Evolutionary conservation across 1,140 invertebrate genomes (phyloP).

Genomic region (Xylocopa sonorina): DNA sequence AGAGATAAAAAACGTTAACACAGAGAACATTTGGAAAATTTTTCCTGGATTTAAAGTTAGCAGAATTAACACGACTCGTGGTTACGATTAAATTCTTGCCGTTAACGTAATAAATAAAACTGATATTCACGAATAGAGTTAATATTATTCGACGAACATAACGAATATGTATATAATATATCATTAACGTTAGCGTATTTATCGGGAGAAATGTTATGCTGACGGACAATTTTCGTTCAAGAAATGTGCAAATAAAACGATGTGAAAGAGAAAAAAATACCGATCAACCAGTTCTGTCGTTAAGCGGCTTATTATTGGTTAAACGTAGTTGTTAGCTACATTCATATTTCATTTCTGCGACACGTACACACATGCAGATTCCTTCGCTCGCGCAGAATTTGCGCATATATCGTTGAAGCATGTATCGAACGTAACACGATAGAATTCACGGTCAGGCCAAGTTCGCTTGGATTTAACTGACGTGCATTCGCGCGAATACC

Average conservation of each 20-base stretch:
- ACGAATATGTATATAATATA: too few relatives aligned
- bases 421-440: neutral
- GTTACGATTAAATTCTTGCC: too few relatives aligned
- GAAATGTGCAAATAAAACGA: neutral
- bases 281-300: neutral
- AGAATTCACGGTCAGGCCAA: slow-evolving; percentile 28
- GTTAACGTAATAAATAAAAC: too few relatives aligned
- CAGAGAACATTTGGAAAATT: too few relatives aligned
- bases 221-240: too few relatives aligned
- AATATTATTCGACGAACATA: too few relatives aligned
- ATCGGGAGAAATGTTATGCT: too few relatives aligned
- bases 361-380: neutral
- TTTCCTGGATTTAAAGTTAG: too few relatives aligned
- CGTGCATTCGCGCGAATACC: neutral
- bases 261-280: neutral
- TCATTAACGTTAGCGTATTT: too few relatives aligned
- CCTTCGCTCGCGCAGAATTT: neutral
- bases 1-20: too few relatives aligned
- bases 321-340: slow-evolving; percentile 5
- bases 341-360: neutral
- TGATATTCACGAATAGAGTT: too few relatives aligned
- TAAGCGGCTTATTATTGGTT: neutral
- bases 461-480: neutral
- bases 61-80: too few relatives aligned
- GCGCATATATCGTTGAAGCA: neutral